Percentiles rank a stretch among this genome's conserved stretches.
Conservation (phyloP, 2,113 vertebrate genomes). For the Megaleporinus macrocephalus region DNA sequence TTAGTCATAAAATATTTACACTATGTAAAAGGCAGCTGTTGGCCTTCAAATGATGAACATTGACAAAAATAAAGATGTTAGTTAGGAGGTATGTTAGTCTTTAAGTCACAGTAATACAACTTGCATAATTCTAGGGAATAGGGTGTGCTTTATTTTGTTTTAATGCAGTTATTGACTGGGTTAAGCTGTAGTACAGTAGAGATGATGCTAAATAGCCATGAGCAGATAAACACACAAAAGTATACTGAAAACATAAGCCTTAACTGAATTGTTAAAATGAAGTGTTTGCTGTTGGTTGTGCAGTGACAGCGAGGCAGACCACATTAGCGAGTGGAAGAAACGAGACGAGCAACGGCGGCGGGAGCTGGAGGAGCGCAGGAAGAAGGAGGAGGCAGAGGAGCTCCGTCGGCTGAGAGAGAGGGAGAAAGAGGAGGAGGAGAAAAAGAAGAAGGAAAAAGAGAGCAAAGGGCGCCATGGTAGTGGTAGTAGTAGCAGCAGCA, state of each 20-base stretch:
- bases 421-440: constrained; percentile 91
- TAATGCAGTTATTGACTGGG: not conserved
- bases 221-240: no score
- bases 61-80: no score
- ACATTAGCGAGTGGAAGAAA: constrained; percentile 96
- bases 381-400: constrained; percentile 93
- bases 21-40: no score
- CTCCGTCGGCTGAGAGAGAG: constrained; percentile 87
- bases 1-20: no score
- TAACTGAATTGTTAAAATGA: no score
- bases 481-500: constrained; percentile 74
- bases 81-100: no score
- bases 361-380: constrained; percentile 92
- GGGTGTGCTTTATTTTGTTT: no score
- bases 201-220: no score
- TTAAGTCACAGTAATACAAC: no score
- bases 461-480: constrained; percentile 68
- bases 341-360: constrained; percentile 87
- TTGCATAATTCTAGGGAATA: no score
- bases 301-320: constrained; percentile 89
- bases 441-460: constrained; percentile 86
- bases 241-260: no score
- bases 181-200: not conserved
- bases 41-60: no score
- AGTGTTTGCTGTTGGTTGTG: not conserved